phyloP scores from a whole-genome alignment of 2,797 vertebrate species.

The Takifugu rubripes region DNA sequence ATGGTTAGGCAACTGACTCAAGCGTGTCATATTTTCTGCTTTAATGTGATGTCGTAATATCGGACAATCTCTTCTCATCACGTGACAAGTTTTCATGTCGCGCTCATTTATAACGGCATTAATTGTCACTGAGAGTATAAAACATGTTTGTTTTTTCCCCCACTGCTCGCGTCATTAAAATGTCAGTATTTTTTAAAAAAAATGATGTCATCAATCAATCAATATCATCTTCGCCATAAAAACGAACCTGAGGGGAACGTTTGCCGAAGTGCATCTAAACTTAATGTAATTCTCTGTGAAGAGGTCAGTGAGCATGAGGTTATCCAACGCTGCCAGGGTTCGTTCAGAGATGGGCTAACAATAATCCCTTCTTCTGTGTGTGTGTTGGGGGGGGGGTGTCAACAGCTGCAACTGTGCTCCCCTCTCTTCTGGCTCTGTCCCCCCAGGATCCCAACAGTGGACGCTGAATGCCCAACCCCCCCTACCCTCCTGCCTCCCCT shows the following conservation, averaged over 20 bases:
- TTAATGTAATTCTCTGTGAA: slow-evolving; percentile 25
- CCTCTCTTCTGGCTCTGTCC: slow-evolving; percentile 54
- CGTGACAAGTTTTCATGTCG: neutral
- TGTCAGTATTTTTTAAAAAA: too few relatives aligned
- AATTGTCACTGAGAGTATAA: too few relatives aligned
- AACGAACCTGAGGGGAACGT: too few relatives aligned
- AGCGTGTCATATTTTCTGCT: neutral
- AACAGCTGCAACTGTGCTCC: slow-evolving; percentile 70
- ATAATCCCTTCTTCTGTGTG: slow-evolving; percentile 28
- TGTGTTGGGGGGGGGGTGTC: slow-evolving; percentile 17
- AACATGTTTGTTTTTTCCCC: too few relatives aligned
- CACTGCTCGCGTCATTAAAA: too few relatives aligned
- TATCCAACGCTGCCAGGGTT: slow-evolving; percentile 22
- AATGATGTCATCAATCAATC: too few relatives aligned
- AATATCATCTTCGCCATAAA: too few relatives aligned
- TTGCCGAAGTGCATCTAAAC: slow-evolving; percentile 15
- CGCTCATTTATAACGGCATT: too few relatives aligned
- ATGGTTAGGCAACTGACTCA: neutral
- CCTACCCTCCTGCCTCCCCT: slow-evolving; percentile 2
- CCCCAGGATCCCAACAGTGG: slow-evolving; percentile 59
- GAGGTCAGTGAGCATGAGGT: slow-evolving; percentile 44
- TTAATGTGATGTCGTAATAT: neutral
- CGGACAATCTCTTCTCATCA: neutral
- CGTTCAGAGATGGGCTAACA: slow-evolving; percentile 30
- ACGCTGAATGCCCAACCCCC: slow-evolving; percentile 40